Percentiles rank a stretch among this genome's conserved stretches.
Evolutionary conservation across 2,888 invertebrate species (phyloP).

Genomic region (Lithosia quadra): DNA sequence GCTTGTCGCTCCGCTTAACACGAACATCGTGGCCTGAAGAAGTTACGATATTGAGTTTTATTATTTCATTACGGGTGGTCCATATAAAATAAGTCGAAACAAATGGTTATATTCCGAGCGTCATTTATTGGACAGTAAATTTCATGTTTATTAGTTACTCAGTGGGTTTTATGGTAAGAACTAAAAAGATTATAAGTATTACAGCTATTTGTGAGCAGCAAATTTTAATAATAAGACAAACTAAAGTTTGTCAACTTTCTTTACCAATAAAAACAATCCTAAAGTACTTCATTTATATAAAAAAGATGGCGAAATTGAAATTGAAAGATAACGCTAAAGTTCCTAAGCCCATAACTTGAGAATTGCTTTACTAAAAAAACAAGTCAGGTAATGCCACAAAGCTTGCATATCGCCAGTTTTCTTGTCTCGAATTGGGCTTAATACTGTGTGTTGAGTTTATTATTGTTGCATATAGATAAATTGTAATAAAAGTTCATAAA

Average conservation of each 20-base stretch:
- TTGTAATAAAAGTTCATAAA: too few species aligned
- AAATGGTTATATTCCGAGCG: slow-evolving; percentile 20
- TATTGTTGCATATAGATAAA: too few species aligned
- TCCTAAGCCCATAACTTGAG: too few species aligned
- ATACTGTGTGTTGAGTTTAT: too few species aligned
- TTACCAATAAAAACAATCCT: neutral
- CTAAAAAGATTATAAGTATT: slow-evolving; percentile 13
- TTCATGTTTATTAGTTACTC: slow-evolving; percentile 26
- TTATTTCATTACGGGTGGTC: slow-evolving; percentile 34
- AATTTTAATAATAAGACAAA: neutral
- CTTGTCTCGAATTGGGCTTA: too few species aligned
- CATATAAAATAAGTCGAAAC: slow-evolving; percentile 27
- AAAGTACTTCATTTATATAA: neutral
- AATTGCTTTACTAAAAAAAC: too few species aligned
- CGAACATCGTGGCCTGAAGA: neutral
- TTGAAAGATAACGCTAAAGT: too few species aligned
- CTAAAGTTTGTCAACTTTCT: neutral
- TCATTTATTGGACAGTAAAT: slow-evolving; percentile 34
- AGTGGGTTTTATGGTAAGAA: slow-evolving; percentile 26
- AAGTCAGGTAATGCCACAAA: too few species aligned
- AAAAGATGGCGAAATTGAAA: neutral
- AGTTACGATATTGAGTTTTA: slow-evolving; percentile 40
- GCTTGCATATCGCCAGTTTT: too few species aligned
- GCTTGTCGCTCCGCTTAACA: neutral
- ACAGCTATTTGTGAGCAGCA: slow-evolving; percentile 1